phyloP scores from a whole-genome alignment of 2,888 invertebrate genomes.

The Polydesmus complanatus region DNA sequence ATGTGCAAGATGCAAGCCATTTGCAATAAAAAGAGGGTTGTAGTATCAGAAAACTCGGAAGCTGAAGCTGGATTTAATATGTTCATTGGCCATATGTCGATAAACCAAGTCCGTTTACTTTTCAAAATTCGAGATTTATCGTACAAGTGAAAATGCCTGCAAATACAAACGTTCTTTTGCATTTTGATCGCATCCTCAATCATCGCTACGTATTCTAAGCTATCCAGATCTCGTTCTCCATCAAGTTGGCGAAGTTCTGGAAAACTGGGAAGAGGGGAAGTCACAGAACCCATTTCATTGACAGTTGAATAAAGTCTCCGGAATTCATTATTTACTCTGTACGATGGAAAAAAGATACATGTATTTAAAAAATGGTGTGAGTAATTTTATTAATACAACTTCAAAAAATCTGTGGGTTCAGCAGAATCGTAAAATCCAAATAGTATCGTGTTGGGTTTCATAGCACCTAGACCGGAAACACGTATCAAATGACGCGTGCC shows the following conservation, averaged over 20 bases:
- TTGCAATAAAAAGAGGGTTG: constrained; percentile 89
- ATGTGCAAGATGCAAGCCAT: constrained; percentile 89
- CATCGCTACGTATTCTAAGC: constrained; percentile 63
- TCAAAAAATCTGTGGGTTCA: constrained; percentile 61
- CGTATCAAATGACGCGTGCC: constrained; percentile 85
- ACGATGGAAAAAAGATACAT: too few species aligned
- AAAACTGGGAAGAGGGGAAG: constrained; percentile 15
- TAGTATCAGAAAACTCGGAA: constrained; percentile 70
- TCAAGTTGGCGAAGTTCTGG: constrained; percentile 34
- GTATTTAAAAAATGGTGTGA: too few species aligned
- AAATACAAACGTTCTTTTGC: constrained; percentile 87
- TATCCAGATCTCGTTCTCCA: constrained; percentile 35
- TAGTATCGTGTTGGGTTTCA: constrained; percentile 97
- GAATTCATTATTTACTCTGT: too few species aligned
- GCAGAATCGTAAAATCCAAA: constrained; percentile 79
- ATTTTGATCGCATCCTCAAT: constrained; percentile 54
- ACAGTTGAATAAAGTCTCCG: too few species aligned
- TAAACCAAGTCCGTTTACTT: constrained; percentile 52
- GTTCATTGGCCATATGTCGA: constrained; percentile 97
- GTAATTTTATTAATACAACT: too few species aligned
- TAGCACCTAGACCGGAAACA: constrained; percentile 89
- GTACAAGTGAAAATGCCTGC: constrained; percentile 73
- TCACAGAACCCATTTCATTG: constrained; percentile 13
- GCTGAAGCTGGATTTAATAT: constrained; percentile 58
- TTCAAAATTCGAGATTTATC: constrained; percentile 61